Conservation (phyloP, 2,113 vertebrate species). For the Scartelaos histophorus region DNA sequence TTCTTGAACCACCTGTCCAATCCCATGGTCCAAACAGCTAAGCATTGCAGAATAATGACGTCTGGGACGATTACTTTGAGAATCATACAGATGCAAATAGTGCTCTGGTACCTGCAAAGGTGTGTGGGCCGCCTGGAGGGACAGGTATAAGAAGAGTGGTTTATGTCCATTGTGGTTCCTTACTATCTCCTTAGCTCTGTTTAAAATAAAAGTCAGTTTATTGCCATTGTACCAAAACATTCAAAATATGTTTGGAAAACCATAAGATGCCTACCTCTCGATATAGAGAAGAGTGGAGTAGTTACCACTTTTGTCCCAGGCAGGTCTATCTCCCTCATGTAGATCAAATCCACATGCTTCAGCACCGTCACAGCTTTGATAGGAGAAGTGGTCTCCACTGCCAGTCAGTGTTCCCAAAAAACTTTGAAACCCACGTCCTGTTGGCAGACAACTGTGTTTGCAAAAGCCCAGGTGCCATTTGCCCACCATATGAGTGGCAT, state of each 20-base stretch:
- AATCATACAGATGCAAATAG: conserved; percentile 84
- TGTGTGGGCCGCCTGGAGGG: conserved; percentile 89
- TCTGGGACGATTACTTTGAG: conserved; percentile 82
- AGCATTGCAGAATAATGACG: conserved; percentile 90
- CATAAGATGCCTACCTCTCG: conserved; percentile 72
- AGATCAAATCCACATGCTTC: conserved; percentile 93
- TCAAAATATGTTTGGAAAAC: not conserved
- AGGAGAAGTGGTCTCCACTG: conserved; percentile 92
- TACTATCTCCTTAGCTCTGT: conserved; percentile 85
- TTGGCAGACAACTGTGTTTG: conserved; percentile 87
- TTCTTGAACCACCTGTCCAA: conserved; percentile 84
- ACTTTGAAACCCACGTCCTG: conserved; percentile 86
- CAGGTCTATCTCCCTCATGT: conserved; percentile 86
- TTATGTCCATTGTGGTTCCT: conserved; percentile 79
- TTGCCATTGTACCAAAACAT: not conserved
- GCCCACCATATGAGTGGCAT: conserved; percentile 92
- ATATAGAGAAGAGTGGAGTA: conserved; percentile 93
- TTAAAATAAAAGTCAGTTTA: conserved; percentile 17
- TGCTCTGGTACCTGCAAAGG: conserved; percentile 85
- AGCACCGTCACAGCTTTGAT: conserved; percentile 90
- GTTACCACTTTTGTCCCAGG: conserved; percentile 87
- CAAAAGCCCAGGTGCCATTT: conserved; percentile 98
- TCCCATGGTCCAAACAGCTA: conserved; percentile 87
- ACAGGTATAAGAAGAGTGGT: conserved; percentile 89
- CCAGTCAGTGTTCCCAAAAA: conserved; percentile 92